Evolutionary conservation across 2,797 vertebrate genomes (phyloP), one percentile per base, ranked within the genome.

Genomic region (Momotus momota): DNA sequence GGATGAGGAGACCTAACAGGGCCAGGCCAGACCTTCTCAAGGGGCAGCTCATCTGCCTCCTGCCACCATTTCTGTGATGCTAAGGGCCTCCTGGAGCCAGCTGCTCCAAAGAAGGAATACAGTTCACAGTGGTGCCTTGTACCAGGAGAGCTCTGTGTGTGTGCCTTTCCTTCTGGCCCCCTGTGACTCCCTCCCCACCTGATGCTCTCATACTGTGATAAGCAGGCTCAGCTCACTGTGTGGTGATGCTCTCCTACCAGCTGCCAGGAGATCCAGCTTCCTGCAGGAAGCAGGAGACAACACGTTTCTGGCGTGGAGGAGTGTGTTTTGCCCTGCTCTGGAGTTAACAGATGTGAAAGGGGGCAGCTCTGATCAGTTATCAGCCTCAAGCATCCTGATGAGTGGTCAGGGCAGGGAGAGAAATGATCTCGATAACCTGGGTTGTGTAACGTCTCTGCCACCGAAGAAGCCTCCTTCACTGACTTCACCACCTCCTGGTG

Each of bases 1-100:
- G 99, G 99, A 99, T 0, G 99, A 99, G 91, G 99, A 99, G 78
- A 98, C 98, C 54, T 99, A 99, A 97, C 72, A 54, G 10, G 69
- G 66, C 57, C 14, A 1, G 21, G 51, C 67, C 3, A 0, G 26
- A 29, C 12, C 41, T 61, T 10, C 13, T 7, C 25, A 57, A 6
- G 62, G 49, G 38, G 67, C 57, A 40, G 66, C 64, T 57, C 4
- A 2, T 7, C 17, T 72, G 61, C 82, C 73, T 55, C 48, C 74
- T 81, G 74, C 58, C 74, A 23, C 71, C 15, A 1, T 62, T 58
- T 16, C 3, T 29, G 35, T 35, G 64, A 75, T 46, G 58, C 78
- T 31, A 31, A 81, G 43, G 58, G 61, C 82, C 43, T 82, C 62
- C 80, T 83, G 82, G 82, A 77, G 86, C 55, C 26, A 35, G 22